Evolutionary conservation across 2,888 invertebrate species (phyloP).

Genomic region (Acrobasis consociella): DNA sequence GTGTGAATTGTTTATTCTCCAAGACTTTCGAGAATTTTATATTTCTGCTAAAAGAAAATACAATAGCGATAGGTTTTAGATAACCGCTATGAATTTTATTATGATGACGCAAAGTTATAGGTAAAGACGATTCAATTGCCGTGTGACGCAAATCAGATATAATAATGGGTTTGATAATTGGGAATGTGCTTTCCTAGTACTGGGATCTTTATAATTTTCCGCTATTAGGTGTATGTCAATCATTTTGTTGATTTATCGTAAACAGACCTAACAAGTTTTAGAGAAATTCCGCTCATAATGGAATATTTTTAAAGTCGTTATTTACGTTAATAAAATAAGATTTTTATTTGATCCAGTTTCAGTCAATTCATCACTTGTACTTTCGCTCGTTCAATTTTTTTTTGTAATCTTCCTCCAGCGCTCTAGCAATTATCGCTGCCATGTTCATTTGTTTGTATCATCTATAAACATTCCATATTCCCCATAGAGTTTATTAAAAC

Average conservation of each 20-base stretch:
- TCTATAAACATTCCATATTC: conserved; percentile 1
- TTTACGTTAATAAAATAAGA: not conserved
- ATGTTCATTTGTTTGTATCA: not conserved
- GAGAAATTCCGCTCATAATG: conserved; percentile 4
- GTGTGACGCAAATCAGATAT: conserved; percentile 1
- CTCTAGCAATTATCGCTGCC: not conserved
- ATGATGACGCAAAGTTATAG: too few species aligned
- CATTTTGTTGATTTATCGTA: not conserved
- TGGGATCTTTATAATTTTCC: conserved; percentile 11
- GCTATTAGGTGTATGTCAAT: not conserved
- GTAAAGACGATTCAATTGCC: not conserved
- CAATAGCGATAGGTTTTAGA: too few species aligned
- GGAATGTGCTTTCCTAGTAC: conserved; percentile 8
- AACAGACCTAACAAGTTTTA: not conserved
- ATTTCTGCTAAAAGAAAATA: too few species aligned
- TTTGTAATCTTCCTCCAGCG: not conserved
- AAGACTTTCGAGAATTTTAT: too few species aligned
- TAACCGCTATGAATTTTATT: not conserved
- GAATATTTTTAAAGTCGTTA: conserved; percentile 2
- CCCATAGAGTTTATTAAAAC: conserved; percentile 5
- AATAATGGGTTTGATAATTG: conserved; percentile 13
- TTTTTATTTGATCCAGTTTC: not conserved
- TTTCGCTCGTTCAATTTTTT: too few species aligned
- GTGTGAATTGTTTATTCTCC: not conserved
- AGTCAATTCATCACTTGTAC: not conserved